Evolutionary conservation across 1,140 invertebrate species (phyloP).

Genomic region (Saccostrea glomerata): DNA sequence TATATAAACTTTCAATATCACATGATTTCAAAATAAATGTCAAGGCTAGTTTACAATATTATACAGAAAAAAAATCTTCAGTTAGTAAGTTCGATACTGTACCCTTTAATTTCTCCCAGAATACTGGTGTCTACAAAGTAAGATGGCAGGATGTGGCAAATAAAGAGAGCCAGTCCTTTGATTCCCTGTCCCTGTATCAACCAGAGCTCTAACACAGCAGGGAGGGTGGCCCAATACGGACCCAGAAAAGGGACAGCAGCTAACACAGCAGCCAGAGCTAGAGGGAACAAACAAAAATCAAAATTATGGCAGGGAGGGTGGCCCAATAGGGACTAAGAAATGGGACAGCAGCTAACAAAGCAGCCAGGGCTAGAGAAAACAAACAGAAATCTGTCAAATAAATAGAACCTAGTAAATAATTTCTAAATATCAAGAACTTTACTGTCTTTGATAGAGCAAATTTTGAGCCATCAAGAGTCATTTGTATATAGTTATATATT

Average conservation of each 20-base stretch:
- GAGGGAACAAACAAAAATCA: constrained; percentile 62
- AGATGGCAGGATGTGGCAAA: constrained; percentile 93
- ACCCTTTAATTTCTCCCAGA: constrained; percentile 98
- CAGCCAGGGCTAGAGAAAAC: constrained; percentile 87
- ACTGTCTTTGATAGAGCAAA: too few relatives aligned
- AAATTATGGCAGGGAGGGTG: constrained; percentile 87
- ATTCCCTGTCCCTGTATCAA: constrained; percentile 89
- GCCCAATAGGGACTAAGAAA: constrained; percentile 97
- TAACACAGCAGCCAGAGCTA: constrained; percentile 92
- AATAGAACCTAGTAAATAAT: too few relatives aligned
- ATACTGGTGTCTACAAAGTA: constrained; percentile 95
- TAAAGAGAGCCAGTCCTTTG: constrained; percentile 86
- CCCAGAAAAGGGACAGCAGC: constrained; percentile 96
- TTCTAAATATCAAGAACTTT: too few relatives aligned
- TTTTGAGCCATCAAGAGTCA: too few relatives aligned
- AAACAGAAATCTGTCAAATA: background rate
- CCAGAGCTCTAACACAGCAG: constrained; percentile 96
- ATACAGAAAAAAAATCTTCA: too few relatives aligned
- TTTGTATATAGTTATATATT: background rate
- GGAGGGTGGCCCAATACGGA: constrained; percentile 95
- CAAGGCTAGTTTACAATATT: too few relatives aligned
- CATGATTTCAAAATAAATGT: too few relatives aligned
- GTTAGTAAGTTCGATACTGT: constrained; percentile 39
- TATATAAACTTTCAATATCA: too few relatives aligned
- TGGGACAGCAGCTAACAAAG: constrained; percentile 94